Percentiles rank a stretch among this genome's conserved stretches.
Evolutionary conservation across 2,888 invertebrate genomes (phyloP).

Genomic region (Drosophila infuscata): DNA sequence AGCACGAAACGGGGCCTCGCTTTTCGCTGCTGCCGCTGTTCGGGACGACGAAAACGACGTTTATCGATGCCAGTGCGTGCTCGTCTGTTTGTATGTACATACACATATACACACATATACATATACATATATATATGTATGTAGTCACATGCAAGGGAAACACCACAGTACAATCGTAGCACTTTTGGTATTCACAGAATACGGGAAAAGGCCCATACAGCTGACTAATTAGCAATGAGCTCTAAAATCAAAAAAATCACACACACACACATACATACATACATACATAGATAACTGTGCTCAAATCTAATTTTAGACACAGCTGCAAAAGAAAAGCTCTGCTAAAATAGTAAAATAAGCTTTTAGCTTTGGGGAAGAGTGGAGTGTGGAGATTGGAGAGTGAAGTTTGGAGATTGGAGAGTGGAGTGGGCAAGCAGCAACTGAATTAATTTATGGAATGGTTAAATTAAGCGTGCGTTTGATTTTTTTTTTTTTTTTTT

Average conservation of each 20-base stretch:
- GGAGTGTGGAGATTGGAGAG: neutral
- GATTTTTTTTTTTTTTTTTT: conserved; percentile 18
- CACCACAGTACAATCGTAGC: conserved; percentile 5
- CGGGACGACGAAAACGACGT: conserved; percentile 46
- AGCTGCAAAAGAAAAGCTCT: conserved; percentile 45
- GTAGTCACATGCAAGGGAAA: conserved; percentile 25
- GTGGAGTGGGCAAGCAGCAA: conserved; percentile 5
- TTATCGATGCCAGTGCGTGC: conserved; percentile 66
- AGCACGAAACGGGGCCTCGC: conserved; percentile 69
- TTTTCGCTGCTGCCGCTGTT: conserved; percentile 48
- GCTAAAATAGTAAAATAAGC: conserved; percentile 30
- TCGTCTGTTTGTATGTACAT: conserved; percentile 19
- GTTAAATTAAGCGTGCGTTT: conserved; percentile 28
- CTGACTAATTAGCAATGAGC: conserved; percentile 64
- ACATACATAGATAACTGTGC: conserved; percentile 1
- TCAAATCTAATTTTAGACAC: conserved; percentile 24
- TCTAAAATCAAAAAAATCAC: conserved; percentile 34
- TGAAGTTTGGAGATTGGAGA: neutral
- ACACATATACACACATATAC: neutral
- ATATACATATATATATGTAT: neutral
- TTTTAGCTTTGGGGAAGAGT: conserved; percentile 3
- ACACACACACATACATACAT: neutral
- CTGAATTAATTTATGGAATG: conserved; percentile 22
- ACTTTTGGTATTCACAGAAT: conserved; percentile 23
- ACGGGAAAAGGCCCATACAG: conserved; percentile 51